phyloP scores from a whole-genome alignment of 2,797 vertebrate species.

The Rhinoraja longicauda region DNA sequence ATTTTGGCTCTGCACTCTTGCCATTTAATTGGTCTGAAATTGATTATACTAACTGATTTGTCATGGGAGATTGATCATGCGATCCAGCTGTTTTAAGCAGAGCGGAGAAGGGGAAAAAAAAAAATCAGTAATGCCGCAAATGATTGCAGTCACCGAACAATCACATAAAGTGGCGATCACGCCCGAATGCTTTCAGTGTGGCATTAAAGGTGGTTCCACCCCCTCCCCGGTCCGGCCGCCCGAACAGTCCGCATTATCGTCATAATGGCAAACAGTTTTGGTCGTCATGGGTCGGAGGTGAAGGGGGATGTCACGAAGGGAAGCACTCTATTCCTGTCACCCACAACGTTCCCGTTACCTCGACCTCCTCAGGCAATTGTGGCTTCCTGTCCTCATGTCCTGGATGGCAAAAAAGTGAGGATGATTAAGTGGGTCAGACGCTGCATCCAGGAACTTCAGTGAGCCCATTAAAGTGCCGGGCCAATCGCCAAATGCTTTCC shows the following conservation, averaged over 20 bases:
- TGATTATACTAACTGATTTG: conserved; percentile 33
- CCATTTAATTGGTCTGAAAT: conserved; percentile 37
- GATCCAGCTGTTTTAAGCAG: conserved; percentile 30
- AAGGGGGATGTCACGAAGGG: background rate
- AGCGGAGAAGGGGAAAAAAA: background rate
- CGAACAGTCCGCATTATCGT: background rate
- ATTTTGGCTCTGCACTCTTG: conserved; percentile 34
- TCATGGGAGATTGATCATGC: conserved; percentile 34
- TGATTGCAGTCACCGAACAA: conserved; percentile 21
- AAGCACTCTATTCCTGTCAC: background rate
- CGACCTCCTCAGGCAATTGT: background rate
- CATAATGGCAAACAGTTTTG: background rate
- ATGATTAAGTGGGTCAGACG: background rate
- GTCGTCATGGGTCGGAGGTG: background rate
- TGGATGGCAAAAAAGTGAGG: background rate
- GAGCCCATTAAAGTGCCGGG: background rate
- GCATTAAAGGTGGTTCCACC: background rate
- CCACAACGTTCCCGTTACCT: background rate
- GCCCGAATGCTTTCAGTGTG: background rate
- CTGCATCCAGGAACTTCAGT: background rate
- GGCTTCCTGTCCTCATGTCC: background rate
- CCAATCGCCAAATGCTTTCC: background rate
- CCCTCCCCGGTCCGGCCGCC: background rate
- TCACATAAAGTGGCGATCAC: conserved; percentile 20
- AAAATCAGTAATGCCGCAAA: conserved; percentile 24